phyloP scores from a whole-genome alignment of 2,113 vertebrate genomes.

The Pseudorectes ferrugineus region DNA sequence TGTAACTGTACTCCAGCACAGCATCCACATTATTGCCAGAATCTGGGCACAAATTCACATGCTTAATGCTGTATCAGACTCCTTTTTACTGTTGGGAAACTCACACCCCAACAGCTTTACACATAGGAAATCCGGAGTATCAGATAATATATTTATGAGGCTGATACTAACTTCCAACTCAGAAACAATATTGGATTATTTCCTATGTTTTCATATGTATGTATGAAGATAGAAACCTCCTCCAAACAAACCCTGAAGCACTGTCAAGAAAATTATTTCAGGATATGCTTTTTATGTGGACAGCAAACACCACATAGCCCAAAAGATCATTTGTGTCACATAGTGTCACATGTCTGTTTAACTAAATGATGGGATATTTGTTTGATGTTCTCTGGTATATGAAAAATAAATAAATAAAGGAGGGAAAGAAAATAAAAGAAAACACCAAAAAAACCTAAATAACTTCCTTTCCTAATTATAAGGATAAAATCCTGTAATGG shows the following conservation, averaged over 20 bases:
- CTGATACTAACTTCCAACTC: neutral
- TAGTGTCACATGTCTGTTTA: neutral
- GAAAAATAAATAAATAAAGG: neutral
- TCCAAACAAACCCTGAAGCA: neutral
- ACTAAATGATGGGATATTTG: neutral
- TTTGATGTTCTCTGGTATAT: neutral
- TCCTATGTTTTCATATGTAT: neutral
- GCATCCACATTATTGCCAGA: neutral
- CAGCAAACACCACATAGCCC: neutral
- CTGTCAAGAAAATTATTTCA: neutral
- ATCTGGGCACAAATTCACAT: neutral
- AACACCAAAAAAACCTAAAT: neutral
- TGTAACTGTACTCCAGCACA: neutral
- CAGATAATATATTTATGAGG: neutral
- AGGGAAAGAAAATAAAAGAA: rapidly evolving
- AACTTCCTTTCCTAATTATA: neutral
- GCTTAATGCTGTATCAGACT: neutral
- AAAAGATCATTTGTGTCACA: neutral
- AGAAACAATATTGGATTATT: neutral
- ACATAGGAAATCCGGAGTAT: neutral
- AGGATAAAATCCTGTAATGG: neutral
- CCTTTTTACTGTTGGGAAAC: neutral
- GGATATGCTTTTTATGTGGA: neutral
- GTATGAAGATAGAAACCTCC: slow-evolving; percentile 1
- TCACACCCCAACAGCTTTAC: neutral